Percentiles rank a stretch among this genome's conserved stretches.
phyloP scores from a whole-genome alignment of 2,888 invertebrate species.

The Aporophyla lueneburgensis region DNA sequence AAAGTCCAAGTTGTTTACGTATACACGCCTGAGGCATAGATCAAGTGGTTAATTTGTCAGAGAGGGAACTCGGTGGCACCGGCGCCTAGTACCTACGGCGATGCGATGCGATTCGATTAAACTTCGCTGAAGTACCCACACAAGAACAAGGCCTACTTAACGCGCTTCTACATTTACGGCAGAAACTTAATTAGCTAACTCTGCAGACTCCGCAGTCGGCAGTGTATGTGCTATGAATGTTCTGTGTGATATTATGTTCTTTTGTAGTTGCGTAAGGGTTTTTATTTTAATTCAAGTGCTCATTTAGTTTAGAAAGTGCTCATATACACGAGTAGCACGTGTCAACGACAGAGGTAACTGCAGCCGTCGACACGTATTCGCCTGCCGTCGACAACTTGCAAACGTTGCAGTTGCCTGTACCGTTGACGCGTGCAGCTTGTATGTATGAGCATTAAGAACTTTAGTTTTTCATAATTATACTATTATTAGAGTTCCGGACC shows the following conservation, averaged over 20 bases:
- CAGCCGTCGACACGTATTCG: too few relatives aligned
- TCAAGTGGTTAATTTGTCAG: constrained; percentile 89
- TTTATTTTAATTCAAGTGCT: neutral
- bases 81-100: constrained; percentile 77
- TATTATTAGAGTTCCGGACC: too few relatives aligned
- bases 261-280: neutral
- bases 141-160: constrained; percentile 85
- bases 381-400: too few relatives aligned
- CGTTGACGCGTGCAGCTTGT: too few relatives aligned
- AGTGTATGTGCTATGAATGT: constrained; percentile 65
- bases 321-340: too few relatives aligned
- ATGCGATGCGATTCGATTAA: constrained; percentile 89
- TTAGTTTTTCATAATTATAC: neutral
- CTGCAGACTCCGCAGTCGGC: constrained; percentile 70
- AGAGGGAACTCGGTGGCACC: constrained; percentile 78
- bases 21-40: constrained; percentile 80
- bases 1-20: constrained; percentile 80
- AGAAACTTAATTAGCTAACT: constrained; percentile 88
- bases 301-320: neutral
- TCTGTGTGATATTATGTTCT: constrained; percentile 52
- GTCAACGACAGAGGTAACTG: too few relatives aligned
- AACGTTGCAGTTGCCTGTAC: too few relatives aligned
- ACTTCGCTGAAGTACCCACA: constrained; percentile 84
- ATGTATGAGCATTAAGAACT: neutral
- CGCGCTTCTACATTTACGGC: constrained; percentile 82